Evolutionary conservation across 2,888 invertebrate species (phyloP).

Genomic region (Spialia ferax): DNA sequence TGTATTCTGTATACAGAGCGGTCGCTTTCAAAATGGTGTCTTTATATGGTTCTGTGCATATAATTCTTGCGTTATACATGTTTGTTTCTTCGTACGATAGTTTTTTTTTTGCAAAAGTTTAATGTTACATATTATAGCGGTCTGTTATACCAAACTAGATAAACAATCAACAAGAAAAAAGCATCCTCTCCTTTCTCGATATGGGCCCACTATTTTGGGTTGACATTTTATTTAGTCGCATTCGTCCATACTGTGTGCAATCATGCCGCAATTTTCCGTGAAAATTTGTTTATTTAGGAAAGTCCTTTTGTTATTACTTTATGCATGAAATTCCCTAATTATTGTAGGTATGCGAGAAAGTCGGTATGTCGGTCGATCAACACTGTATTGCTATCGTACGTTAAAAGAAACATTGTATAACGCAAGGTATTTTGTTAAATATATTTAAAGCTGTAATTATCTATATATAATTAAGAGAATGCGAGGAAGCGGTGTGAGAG

Average conservation of each 20-base stretch:
- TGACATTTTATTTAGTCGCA: no score
- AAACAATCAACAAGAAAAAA: no score
- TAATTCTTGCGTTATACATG: constrained; percentile 1
- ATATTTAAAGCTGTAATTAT: constrained; percentile 20
- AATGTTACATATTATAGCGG: no score
- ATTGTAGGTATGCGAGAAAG: no score
- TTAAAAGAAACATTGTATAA: not conserved
- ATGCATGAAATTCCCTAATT: no score
- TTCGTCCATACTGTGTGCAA: no score
- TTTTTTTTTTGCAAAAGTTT: not conserved
- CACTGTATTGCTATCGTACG: not conserved
- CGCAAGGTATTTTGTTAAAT: constrained; percentile 28
- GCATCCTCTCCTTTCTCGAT: no score
- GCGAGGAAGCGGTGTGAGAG: constrained; percentile 50
- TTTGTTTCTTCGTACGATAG: not conserved
- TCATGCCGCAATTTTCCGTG: no score
- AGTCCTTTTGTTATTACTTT: no score
- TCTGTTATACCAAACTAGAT: no score
- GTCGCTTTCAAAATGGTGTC: constrained; percentile 37
- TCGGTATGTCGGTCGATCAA: not conserved
- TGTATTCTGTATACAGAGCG: constrained; percentile 33
- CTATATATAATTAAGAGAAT: constrained; percentile 17
- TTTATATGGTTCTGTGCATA: constrained; percentile 25
- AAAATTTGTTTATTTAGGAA: no score
- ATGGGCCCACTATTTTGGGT: no score